Conservation (phyloP, 2,113 vertebrate species). For the Menura novaehollandiae region DNA sequence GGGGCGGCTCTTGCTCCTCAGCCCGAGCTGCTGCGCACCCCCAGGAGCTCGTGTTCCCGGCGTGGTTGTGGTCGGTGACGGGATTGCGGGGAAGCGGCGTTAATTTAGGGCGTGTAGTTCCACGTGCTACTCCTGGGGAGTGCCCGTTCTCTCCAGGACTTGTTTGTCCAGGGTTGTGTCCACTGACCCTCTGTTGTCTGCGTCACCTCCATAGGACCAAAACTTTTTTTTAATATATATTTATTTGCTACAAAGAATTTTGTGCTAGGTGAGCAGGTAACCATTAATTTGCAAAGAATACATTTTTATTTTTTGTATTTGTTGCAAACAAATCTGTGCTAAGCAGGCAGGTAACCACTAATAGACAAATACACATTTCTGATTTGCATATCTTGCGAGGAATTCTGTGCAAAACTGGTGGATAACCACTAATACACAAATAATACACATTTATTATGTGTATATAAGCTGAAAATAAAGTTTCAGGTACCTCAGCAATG, state of each 20-base stretch:
- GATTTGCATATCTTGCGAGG: too few species aligned
- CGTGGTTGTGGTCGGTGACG: neutral
- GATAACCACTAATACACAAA: accelerated
- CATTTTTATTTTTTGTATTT: accelerated
- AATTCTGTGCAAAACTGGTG: neutral
- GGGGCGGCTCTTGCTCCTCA: neutral
- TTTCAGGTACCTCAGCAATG: neutral
- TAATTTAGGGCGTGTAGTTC: accelerated
- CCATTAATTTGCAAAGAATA: accelerated
- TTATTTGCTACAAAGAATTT: accelerated
- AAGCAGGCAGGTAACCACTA: accelerated
- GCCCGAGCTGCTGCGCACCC: neutral
- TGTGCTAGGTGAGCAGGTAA: too few species aligned
- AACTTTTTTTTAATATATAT: accelerated
- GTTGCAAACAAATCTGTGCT: neutral
- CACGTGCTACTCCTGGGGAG: accelerated
- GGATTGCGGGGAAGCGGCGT: neutral
- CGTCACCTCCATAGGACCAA: accelerated
- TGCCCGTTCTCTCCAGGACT: accelerated
- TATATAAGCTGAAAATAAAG: neutral
- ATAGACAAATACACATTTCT: accelerated
- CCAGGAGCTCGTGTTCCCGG: accelerated
- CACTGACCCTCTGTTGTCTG: accelerated
- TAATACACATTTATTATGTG: accelerated
- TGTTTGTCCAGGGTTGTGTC: neutral